These are phyloP conservation scores for Pocillopora verrucosa DNA, from an alignment of 64 coral and sea anemone genomes.

Conservation along the genomic window DNA sequence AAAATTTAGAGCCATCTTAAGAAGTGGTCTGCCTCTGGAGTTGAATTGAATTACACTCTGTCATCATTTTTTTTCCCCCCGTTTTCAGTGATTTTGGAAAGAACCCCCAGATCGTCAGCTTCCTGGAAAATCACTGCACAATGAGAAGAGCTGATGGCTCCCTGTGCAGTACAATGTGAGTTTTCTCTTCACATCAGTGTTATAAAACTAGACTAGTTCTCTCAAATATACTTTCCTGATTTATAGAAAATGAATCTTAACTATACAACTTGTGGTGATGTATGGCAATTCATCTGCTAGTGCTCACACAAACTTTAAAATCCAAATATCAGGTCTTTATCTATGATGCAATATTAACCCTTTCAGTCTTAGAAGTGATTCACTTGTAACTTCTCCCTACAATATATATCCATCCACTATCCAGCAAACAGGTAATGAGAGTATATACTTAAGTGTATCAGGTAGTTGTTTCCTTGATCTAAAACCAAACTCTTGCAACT, in stretches of 20 bases:
- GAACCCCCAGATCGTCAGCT: slow-evolving; percentile 92
- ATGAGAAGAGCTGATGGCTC: slow-evolving; percentile 98
- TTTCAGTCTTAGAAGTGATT: no score
- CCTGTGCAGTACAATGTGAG: slow-evolving; percentile 90
- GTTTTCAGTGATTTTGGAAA: slow-evolving; percentile 95
- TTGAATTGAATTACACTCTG: not conserved
- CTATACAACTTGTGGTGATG: no score
- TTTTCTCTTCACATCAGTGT: not conserved
- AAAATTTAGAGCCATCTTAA: not conserved
- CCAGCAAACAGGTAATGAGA: no score
- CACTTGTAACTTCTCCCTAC: no score
- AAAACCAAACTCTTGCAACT: not conserved
- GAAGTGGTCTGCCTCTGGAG: not conserved
- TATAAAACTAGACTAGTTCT: no score
- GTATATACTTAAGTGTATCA: no score
- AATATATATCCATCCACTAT: no score
- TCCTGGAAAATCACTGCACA: slow-evolving; percentile 92
- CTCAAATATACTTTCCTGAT: not conserved
- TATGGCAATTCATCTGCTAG: no score
- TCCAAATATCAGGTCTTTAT: no score
- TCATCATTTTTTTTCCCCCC: not conserved
- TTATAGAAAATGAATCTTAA: not conserved
- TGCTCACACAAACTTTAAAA: no score
- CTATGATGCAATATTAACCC: no score
- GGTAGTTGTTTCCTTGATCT: no score